Conservation (phyloP, 2,797 vertebrate species). For the Sternotherus odoratus region DNA sequence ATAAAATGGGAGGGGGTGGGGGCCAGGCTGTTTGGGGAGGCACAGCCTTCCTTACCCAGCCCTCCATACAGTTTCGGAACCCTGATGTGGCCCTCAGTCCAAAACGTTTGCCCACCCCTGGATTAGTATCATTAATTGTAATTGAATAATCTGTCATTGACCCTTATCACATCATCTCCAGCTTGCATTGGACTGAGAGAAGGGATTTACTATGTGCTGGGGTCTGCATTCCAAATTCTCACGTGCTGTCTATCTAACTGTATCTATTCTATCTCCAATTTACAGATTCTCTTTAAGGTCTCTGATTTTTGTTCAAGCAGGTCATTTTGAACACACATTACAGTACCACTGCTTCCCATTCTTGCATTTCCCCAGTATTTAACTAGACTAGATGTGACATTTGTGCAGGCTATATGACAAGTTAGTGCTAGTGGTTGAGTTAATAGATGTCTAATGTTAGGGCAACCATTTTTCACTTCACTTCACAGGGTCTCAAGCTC, state of each 20-base stretch:
- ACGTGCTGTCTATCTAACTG: background rate
- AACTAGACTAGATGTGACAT: slow-evolving; percentile 31
- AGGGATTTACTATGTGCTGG: background rate
- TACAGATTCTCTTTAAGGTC: background rate
- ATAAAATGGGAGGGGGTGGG: no score
- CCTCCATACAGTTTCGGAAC: no score
- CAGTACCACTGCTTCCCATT: background rate
- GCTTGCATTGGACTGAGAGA: background rate
- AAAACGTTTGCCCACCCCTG: no score
- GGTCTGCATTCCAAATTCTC: background rate
- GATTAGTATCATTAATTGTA: background rate
- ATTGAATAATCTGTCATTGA: background rate
- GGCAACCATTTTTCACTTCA: background rate
- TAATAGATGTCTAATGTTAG: slow-evolving; percentile 9
- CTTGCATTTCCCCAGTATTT: background rate
- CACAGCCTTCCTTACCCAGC: no score
- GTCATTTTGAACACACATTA: background rate
- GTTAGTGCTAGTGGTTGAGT: background rate
- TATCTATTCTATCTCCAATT: background rate
- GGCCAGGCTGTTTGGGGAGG: no score
- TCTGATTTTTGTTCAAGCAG: slow-evolving; percentile 30
- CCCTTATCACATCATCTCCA: background rate
- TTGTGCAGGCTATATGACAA: background rate
- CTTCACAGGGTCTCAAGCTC: slow-evolving; percentile 15
- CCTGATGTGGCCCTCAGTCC: no score